Conservation (phyloP, 2,888 invertebrate genomes). For the Hemicrepidius hirtus region DNA sequence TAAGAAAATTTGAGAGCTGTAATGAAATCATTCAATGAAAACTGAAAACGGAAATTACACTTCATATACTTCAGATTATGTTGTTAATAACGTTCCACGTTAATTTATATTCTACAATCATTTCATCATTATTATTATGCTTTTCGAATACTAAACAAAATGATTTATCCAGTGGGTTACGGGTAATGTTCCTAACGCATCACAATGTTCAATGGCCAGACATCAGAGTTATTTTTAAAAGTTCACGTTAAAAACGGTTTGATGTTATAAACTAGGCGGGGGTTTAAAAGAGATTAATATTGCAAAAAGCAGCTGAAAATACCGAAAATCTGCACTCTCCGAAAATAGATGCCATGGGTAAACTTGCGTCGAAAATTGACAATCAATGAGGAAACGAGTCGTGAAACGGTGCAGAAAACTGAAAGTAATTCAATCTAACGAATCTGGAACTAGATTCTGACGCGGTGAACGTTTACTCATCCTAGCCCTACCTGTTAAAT, state of each 20-base stretch:
- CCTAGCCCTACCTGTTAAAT: slow-evolving; percentile 19
- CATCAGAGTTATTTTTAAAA: too few species aligned
- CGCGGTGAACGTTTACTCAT: slow-evolving; percentile 11
- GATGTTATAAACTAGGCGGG: not conserved
- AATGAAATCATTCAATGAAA: too few species aligned
- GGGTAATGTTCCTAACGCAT: too few species aligned
- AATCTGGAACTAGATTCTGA: slow-evolving; percentile 22
- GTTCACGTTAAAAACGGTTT: not conserved
- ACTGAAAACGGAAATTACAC: too few species aligned
- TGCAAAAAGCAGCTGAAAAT: slow-evolving; percentile 19
- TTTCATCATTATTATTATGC: too few species aligned
- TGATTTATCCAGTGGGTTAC: too few species aligned
- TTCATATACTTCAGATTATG: too few species aligned
- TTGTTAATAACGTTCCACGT: too few species aligned
- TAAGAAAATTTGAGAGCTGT: slow-evolving; percentile 19
- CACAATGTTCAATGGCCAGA: too few species aligned
- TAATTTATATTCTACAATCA: too few species aligned
- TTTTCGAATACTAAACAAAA: too few species aligned
- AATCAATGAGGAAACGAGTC: slow-evolving; percentile 33
- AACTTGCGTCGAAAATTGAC: slow-evolving; percentile 37
- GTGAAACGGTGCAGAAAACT: slow-evolving; percentile 36
- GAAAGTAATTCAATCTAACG: slow-evolving; percentile 43
- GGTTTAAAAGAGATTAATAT: not conserved
- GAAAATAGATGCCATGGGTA: slow-evolving; percentile 30
- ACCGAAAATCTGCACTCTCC: not conserved